phyloP scores from a whole-genome alignment of 2,113 vertebrate species.

The Geococcyx californianus region DNA sequence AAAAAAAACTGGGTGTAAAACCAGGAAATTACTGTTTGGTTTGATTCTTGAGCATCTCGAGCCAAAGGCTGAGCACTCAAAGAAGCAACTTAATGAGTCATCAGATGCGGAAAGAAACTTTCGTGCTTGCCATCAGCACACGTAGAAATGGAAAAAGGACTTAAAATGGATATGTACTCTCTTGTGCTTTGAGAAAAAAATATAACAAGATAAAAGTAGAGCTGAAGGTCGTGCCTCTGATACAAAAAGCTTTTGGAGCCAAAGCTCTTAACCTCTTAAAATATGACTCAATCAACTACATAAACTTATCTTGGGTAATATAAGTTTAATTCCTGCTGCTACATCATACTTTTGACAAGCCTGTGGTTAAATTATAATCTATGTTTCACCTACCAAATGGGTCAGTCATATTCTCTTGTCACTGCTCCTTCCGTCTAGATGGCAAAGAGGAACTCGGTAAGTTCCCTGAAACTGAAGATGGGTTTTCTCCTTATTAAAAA shows the following conservation, averaged over 20 bases:
- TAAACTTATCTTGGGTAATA: not conserved
- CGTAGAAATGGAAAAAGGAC: not conserved
- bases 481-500: not conserved
- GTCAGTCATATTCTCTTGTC: not conserved
- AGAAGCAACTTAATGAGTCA: not conserved
- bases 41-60: not conserved
- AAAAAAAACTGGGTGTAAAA: not conserved
- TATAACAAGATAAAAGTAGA: not conserved
- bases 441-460: not conserved
- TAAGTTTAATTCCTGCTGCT: not conserved
- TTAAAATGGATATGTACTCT: not conserved
- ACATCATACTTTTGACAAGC: not conserved
- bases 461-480: not conserved
- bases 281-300: not conserved
- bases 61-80: not conserved
- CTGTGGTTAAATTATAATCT: not conserved
- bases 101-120: not conserved
- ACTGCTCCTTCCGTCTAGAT: not conserved
- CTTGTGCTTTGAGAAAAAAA: not conserved
- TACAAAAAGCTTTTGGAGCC: not conserved
- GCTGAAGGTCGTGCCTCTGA: not conserved
- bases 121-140: not conserved
- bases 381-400: not conserved
- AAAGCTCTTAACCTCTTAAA: conserved; percentile 28
- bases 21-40: not conserved